Evolutionary conservation across 2,797 vertebrate genomes (phyloP).

Genomic region (Sphenodon punctatus): DNA sequence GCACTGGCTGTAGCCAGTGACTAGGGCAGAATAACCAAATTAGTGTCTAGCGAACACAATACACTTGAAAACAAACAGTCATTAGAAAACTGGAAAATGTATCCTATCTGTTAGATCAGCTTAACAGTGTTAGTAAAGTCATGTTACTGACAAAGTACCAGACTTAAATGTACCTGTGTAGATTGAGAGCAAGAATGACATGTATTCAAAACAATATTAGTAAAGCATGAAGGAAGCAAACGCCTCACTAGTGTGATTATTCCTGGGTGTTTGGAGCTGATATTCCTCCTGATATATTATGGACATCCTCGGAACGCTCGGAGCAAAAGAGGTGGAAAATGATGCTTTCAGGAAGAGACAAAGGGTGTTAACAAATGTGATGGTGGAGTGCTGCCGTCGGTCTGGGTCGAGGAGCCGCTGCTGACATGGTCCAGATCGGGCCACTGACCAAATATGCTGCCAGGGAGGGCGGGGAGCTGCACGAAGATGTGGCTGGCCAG

Average conservation of each 20-base stretch:
- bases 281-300: neutral
- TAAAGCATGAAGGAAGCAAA: neutral
- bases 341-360: neutral
- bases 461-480: too few relatives aligned
- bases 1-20: neutral
- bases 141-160: neutral
- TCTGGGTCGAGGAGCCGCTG: too few relatives aligned
- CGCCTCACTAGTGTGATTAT: neutral
- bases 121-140: neutral
- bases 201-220: neutral
- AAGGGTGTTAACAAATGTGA: too few relatives aligned
- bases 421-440: too few relatives aligned
- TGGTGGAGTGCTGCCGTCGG: too few relatives aligned
- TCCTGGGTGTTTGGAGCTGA: neutral
- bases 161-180: neutral
- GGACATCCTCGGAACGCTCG: neutral
- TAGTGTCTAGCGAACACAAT: neutral
- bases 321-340: neutral
- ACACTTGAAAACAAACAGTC: slow-evolving; percentile 1
- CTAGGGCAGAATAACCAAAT: neutral
- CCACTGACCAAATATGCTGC: too few relatives aligned
- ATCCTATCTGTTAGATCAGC: neutral
- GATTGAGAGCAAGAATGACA: too few relatives aligned
- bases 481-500: too few relatives aligned
- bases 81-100: neutral